A percentile compares a stretch with the other conserved stretches of the same genome.
Conservation (phyloP, 2,888 invertebrate species). For the Pharmacophagus antenor region DNA sequence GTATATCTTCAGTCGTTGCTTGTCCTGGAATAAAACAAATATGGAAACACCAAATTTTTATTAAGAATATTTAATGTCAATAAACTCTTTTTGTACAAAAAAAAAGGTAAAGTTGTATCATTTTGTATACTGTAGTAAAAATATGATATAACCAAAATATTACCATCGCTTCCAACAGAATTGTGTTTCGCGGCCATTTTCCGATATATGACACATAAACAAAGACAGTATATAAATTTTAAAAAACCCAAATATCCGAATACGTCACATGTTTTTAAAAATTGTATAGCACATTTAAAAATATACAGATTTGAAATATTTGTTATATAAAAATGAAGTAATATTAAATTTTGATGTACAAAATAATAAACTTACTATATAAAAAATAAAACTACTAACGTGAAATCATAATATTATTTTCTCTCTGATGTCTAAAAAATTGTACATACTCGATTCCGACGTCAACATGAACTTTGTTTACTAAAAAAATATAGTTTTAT, state of each 20-base stretch:
- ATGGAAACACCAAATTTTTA: constrained; percentile 18
- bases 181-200: constrained; percentile 86
- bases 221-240: constrained; percentile 23
- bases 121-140: neutral
- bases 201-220: constrained; percentile 50
- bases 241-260: constrained; percentile 28
- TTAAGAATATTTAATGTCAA: constrained; percentile 1
- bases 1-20: constrained; percentile 72
- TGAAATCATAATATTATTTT: no score
- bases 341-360: no score
- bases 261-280: no score
- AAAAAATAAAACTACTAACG: no score
- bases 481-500: no score
- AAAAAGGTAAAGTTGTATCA: neutral
- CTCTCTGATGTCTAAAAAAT: no score
- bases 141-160: constrained; percentile 31
- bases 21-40: constrained; percentile 55
- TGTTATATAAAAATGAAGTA: no score
- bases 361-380: no score
- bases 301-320: no score
- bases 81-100: neutral
- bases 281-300: no score
- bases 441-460: no score
- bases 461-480: no score
- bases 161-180: constrained; percentile 83